phyloP scores from a whole-genome alignment of 2,888 invertebrate species.

The Hemithea aestivaria region DNA sequence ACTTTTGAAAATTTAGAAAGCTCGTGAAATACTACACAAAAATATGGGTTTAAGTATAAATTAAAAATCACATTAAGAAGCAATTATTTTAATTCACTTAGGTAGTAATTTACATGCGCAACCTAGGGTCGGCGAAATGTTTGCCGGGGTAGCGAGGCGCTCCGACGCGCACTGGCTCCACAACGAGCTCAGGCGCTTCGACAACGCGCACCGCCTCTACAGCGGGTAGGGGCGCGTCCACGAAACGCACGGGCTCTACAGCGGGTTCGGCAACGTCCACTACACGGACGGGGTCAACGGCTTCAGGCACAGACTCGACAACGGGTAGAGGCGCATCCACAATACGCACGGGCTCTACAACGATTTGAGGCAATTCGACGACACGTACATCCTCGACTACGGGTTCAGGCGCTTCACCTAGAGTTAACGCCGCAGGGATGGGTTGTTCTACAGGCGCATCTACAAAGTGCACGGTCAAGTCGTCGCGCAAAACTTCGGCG shows the following conservation, averaged over 20 bases:
- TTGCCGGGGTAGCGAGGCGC: slow-evolving; percentile 22
- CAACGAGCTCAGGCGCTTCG: slow-evolving; percentile 1
- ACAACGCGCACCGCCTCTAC: slow-evolving; percentile 9
- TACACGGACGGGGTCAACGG: no score
- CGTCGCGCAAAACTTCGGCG: slow-evolving; percentile 2
- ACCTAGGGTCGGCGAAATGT: slow-evolving; percentile 29
- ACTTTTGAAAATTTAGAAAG: no score
- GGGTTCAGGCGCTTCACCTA: neutral
- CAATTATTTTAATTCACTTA: no score
- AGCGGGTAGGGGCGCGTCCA: slow-evolving; percentile 8
- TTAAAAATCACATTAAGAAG: no score
- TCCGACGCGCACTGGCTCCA: slow-evolving; percentile 2
- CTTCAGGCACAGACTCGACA: neutral
- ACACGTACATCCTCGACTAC: neutral
- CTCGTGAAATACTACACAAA: no score
- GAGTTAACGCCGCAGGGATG: neutral
- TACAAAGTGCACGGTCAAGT: slow-evolving; percentile 1
- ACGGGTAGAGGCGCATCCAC: slow-evolving; percentile 16
- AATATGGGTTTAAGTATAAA: no score
- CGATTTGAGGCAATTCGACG: slow-evolving; percentile 2
- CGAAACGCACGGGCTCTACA: neutral
- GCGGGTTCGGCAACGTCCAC: neutral
- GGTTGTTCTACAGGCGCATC: slow-evolving; percentile 2
- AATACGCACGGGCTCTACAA: slow-evolving; percentile 11
- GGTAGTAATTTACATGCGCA: slow-evolving; percentile 32